These are phyloP conservation scores for Pseudois nayaur DNA, from an alignment of 2,113 vertebrate species.

Conservation along the genomic window DNA sequence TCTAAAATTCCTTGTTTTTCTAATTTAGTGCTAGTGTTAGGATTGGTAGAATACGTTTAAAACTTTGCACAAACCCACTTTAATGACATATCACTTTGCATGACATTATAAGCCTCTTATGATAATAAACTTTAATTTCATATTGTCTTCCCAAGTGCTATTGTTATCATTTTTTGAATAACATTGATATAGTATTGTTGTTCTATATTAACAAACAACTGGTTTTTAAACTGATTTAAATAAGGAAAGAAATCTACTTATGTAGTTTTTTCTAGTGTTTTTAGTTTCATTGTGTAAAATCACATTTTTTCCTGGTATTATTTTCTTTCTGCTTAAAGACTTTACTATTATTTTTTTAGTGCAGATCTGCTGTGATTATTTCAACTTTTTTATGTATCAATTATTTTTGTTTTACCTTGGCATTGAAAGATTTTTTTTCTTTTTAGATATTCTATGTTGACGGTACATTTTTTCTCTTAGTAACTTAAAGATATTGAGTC, in stretches of 20 bases:
- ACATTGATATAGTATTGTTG: not conserved
- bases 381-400: not conserved
- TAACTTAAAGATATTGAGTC: not conserved
- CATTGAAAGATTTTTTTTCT: not conserved
- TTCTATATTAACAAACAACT: not conserved
- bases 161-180: rapidly evolving
- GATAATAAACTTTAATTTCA: not conserved
- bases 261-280: rapidly evolving
- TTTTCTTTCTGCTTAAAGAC: no score
- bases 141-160: rapidly evolving
- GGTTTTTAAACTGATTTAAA: not conserved
- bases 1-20: not conserved
- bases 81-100: no score
- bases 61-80: not conserved
- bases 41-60: not conserved
- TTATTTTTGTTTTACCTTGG: not conserved
- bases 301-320: not conserved
- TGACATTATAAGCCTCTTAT: not conserved
- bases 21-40: not conserved
- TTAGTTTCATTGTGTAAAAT: not conserved
- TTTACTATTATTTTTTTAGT: no score
- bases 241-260: not conserved
- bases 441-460: not conserved
- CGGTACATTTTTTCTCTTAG: not conserved
- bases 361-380: not conserved